These are phyloP conservation scores for Cardiocondyla obscurior DNA, from an alignment of 1,140 invertebrate genomes.

Conservation along the genomic window DNA sequence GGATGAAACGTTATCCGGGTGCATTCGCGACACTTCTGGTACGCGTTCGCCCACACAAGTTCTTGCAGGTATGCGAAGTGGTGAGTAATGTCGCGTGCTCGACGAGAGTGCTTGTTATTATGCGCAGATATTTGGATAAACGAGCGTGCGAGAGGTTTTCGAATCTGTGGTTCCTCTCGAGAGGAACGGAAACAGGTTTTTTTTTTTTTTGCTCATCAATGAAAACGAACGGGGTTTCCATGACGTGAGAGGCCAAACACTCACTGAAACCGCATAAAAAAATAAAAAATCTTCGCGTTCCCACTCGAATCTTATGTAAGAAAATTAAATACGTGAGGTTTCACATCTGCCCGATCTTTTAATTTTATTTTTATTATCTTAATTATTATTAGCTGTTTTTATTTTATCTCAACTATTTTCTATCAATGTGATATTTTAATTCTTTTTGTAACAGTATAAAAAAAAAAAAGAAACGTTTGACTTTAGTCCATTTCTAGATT, in stretches of 20 bases:
- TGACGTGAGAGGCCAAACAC: neutral
- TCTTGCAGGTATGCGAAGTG: conserved; percentile 28
- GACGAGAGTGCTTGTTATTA: conserved; percentile 56
- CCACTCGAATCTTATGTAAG: neutral
- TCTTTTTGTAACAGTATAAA: too few species aligned
- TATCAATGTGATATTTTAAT: too few species aligned
- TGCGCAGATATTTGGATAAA: conserved; percentile 60
- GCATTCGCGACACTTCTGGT: conserved; percentile 23
- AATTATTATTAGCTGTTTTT: too few species aligned
- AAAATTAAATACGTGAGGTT: neutral
- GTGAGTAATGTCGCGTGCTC: conserved; percentile 55
- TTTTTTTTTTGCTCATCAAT: neutral
- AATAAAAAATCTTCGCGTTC: neutral
- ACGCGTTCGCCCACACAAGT: conserved; percentile 52
- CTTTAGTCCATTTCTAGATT: too few species aligned
- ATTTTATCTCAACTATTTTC: too few species aligned
- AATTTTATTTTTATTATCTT: too few species aligned
- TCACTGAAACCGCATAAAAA: neutral
- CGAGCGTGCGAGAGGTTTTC: neutral
- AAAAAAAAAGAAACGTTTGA: too few species aligned
- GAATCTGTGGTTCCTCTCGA: conserved; percentile 19
- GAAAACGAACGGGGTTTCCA: conserved; percentile 7
- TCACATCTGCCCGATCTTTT: too few species aligned
- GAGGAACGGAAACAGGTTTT: conserved; percentile 10
- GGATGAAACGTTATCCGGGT: conserved; percentile 15